phyloP scores from a whole-genome alignment of 2,113 vertebrate species.

The Choloepus hoffmanni region DNA sequence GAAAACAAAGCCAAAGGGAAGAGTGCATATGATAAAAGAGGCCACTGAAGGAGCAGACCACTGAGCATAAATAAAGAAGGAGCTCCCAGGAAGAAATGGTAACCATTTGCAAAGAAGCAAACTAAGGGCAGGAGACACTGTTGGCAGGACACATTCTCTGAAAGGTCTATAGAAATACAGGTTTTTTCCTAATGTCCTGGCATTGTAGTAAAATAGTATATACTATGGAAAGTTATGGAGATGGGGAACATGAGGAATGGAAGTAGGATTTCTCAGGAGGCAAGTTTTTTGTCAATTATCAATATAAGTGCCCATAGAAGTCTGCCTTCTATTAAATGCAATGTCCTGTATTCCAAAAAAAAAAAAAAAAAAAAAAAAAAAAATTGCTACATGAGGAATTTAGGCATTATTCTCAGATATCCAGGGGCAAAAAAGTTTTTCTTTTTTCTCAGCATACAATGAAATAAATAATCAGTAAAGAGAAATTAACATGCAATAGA shows the following conservation, averaged over 20 bases:
- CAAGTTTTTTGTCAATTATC: background rate
- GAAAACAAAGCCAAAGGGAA: background rate
- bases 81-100: background rate
- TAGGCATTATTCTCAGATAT: background rate
- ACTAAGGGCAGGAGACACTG: background rate
- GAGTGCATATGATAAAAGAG: background rate
- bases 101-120: background rate
- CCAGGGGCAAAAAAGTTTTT: background rate
- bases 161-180: background rate
- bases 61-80: background rate
- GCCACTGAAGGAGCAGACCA: background rate
- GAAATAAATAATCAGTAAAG: background rate
- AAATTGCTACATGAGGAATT: background rate
- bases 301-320: background rate
- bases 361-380: background rate
- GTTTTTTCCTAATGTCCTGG: background rate
- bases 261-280: background rate
- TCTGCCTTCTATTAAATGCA: background rate
- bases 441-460: background rate
- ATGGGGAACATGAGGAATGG: background rate
- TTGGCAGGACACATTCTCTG: background rate
- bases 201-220: background rate
- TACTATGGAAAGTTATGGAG: background rate
- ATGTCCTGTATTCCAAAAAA: background rate
- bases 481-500: too few relatives aligned